Percentiles rank a stretch among this genome's conserved stretches.
phyloP scores from a whole-genome alignment of 1,140 invertebrate species.

The Whitmania pigra region DNA sequence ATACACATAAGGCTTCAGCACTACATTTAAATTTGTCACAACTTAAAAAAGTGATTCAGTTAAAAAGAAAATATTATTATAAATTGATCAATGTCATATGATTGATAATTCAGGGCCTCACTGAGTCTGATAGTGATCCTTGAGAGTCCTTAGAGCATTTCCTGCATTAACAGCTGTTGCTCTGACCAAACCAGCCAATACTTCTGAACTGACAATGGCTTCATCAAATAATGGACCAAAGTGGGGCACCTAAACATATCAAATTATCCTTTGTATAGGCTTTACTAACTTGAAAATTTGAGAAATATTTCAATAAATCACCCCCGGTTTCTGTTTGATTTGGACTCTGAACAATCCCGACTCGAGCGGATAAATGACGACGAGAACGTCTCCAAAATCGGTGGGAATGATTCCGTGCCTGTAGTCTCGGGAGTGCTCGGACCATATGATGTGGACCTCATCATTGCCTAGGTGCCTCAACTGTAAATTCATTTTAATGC shows the following conservation, averaged over 20 bases:
- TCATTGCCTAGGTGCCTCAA: constrained; percentile 93
- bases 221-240: constrained; percentile 95
- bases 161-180: constrained; percentile 83
- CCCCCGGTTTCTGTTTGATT: constrained; percentile 69
- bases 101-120: constrained; percentile 35
- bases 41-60: not conserved
- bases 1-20: no score
- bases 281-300: not conserved
- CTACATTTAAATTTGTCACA: not conserved
- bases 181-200: constrained; percentile 73
- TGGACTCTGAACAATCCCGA: constrained; percentile 69
- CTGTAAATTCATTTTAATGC: constrained; percentile 42
- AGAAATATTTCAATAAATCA: constrained; percentile 39
- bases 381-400: constrained; percentile 96
- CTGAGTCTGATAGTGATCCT: constrained; percentile 82
- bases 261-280: not conserved
- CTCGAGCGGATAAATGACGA: constrained; percentile 78
- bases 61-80: not conserved
- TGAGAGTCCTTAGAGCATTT: constrained; percentile 68
- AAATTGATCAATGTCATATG: not conserved
- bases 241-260: constrained; percentile 59
- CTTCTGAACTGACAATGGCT: constrained; percentile 67
- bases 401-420: constrained; percentile 91
- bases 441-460: constrained; percentile 98
- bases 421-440: constrained; percentile 87